Percentiles rank a stretch among this genome's conserved stretches.
These are phyloP conservation scores for Ianthella basta DNA, from an alignment of 37 sponge, comb jelly and placozoan genomes.

Conservation along the genomic window DNA sequence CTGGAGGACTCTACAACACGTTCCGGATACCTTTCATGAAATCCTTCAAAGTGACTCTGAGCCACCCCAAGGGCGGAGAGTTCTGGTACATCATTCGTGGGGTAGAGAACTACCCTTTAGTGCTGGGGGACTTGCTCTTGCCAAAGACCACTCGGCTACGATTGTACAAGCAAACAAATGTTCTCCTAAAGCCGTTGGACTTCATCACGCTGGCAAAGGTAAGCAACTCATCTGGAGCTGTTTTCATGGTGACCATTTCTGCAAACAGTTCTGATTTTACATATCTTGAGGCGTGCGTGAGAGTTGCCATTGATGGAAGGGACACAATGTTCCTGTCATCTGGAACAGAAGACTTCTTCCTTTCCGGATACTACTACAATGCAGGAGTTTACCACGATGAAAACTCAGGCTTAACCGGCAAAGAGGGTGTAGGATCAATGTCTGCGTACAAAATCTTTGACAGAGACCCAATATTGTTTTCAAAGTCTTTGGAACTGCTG, in stretches of 20 bases:
- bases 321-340: constrained; percentile 62
- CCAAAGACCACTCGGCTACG: constrained; percentile 54
- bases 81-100: constrained; percentile 88
- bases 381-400: constrained; percentile 61
- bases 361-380: constrained; percentile 84
- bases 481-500: constrained; percentile 54
- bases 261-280: constrained; percentile 52
- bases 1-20: constrained; percentile 49
- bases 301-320: constrained; percentile 55
- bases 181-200: constrained; percentile 34
- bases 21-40: constrained; percentile 69
- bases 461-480: constrained; percentile 74
- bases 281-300: constrained; percentile 72
- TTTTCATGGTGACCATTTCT: constrained; percentile 60
- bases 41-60: constrained; percentile 68
- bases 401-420: constrained; percentile 65
- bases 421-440: constrained; percentile 37
- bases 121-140: constrained; percentile 64
- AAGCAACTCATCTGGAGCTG: constrained; percentile 39
- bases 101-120: constrained; percentile 69
- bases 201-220: constrained; percentile 65
- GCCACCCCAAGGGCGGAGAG: constrained; percentile 35
- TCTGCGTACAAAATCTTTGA: constrained; percentile 87
- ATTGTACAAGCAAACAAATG: constrained; percentile 65
- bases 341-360: constrained; percentile 85